Conservation (phyloP, 1,140 invertebrate species). For the Zeugodacus cucurbitae region DNA sequence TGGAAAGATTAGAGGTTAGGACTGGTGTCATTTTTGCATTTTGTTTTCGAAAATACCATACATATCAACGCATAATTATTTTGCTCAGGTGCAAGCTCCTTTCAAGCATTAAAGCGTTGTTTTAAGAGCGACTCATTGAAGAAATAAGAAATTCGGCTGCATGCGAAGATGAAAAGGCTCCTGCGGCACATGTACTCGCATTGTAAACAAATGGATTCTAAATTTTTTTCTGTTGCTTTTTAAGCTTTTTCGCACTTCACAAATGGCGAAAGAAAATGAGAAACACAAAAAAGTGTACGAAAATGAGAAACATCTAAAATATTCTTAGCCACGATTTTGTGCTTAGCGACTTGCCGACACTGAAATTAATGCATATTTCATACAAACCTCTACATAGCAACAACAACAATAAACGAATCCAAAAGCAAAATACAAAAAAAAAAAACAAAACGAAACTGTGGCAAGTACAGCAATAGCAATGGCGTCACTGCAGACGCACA, state of each 20-base stretch:
- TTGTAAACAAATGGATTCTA: background rate
- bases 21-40: too few relatives aligned
- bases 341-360: constrained; percentile 11
- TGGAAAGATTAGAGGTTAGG: too few relatives aligned
- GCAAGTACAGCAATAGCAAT: background rate
- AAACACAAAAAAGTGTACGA: constrained; percentile 53
- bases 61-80: background rate
- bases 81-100: background rate
- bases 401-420: constrained; percentile 30
- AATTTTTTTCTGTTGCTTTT: background rate
- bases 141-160: background rate
- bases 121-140: background rate
- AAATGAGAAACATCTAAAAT: constrained; percentile 56
- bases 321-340: background rate
- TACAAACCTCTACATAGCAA: background rate
- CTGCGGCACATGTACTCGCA: background rate
- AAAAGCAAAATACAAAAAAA: background rate
- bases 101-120: background rate
- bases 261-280: constrained; percentile 56
- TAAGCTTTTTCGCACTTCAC: background rate
- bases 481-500: background rate
- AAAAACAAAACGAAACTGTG: background rate
- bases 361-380: constrained; percentile 38
- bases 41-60: too few relatives aligned
- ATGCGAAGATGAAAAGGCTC: background rate